A percentile compares a stretch with the other conserved stretches of the same genome.
phyloP scores from a whole-genome alignment of 53 echinoderm and acorn worm genomes.

The Paracentrotus lividus region DNA sequence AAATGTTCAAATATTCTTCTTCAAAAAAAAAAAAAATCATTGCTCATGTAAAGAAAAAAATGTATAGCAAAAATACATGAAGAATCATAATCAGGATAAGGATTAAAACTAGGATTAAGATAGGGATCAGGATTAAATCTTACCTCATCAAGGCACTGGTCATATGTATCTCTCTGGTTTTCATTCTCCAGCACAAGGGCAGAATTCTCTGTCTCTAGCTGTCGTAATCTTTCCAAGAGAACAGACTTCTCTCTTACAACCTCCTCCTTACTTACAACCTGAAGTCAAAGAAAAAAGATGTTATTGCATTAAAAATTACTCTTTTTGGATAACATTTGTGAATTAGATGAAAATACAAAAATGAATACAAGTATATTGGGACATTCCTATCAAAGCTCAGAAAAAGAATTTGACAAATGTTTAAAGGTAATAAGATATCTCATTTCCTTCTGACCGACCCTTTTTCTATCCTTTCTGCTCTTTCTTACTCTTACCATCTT shows the following conservation, averaged over 20 bases:
- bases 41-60: neutral
- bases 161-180: slow-evolving; percentile 88
- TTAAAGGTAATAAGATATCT: neutral
- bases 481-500: too few relatives aligned
- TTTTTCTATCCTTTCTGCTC: neutral
- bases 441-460: neutral
- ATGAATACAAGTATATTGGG: neutral
- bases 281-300: neutral
- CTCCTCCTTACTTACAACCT: slow-evolving; percentile 72
- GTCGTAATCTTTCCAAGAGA: slow-evolving; percentile 84
- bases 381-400: too few relatives aligned
- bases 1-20: neutral
- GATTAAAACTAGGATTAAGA: neutral
- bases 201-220: slow-evolving; percentile 88
- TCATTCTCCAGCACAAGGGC: slow-evolving; percentile 93
- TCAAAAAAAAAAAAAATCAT: neutral
- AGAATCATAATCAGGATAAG: neutral
- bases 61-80: too few relatives aligned
- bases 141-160: slow-evolving; percentile 97
- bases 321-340: neutral
- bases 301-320: neutral
- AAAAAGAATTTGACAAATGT: too few relatives aligned
- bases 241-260: slow-evolving; percentile 80
- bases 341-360: neutral
- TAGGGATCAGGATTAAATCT: neutral